A percentile compares a stretch with the other conserved stretches of the same genome.
Evolutionary conservation across 2,113 vertebrate species (phyloP).

Genomic region (human (Homo sapiens)): DNA sequence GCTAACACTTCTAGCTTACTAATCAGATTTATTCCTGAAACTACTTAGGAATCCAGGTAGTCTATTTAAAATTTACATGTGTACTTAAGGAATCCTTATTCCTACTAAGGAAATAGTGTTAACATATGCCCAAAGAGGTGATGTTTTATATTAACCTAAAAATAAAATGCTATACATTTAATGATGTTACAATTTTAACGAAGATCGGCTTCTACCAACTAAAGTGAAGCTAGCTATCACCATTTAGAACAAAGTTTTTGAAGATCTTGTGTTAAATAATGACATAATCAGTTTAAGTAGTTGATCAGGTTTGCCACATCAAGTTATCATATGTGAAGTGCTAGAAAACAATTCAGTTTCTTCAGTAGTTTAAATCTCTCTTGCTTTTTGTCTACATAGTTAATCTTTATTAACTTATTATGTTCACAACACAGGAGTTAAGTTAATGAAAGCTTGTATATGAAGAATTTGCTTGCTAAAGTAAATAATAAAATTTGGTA

Average conservation of each 20-base stretch:
- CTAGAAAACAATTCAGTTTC: neutral
- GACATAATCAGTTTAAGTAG: neutral
- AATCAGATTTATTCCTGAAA: slow-evolving; percentile 47
- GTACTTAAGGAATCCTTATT: neutral
- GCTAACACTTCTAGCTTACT: slow-evolving; percentile 10
- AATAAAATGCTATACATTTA: neutral
- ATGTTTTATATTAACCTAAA: neutral
- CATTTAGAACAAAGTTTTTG: neutral
- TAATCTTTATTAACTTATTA: neutral
- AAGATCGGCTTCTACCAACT: neutral
- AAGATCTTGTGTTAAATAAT: neutral
- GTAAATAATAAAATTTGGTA: neutral
- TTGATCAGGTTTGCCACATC: neutral
- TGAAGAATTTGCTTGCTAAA: neutral
- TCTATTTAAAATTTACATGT: neutral
- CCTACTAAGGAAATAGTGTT: neutral
- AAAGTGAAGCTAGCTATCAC: neutral
- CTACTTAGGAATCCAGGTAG: neutral
- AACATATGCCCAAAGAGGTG: neutral
- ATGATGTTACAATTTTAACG: neutral
- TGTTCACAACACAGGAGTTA: neutral
- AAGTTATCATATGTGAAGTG: neutral
- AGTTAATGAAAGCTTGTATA: neutral
- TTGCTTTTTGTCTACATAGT: neutral
- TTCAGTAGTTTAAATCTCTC: neutral